Conservation (phyloP, 2,797 vertebrate genomes). For the Sebastes hubbsi region DNA sequence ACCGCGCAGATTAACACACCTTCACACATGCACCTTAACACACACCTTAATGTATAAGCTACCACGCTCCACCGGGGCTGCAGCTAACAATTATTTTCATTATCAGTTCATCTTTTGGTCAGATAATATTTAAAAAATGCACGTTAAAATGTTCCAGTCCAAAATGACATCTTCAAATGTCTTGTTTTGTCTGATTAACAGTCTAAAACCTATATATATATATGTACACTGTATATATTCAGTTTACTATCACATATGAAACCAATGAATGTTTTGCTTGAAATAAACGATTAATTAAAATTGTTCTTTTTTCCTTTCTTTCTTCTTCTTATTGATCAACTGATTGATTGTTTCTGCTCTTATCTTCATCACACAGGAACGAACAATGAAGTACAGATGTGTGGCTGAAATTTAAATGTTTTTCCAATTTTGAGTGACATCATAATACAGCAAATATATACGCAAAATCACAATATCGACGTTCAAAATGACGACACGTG, state of each 20-base stretch:
- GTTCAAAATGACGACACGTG: not conserved
- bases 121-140: not conserved
- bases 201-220: not conserved
- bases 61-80: not conserved
- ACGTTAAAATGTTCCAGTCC: rapidly evolving
- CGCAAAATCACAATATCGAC: not conserved
- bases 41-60: not conserved
- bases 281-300: not conserved
- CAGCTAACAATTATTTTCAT: not conserved
- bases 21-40: not conserved
- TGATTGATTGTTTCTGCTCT: not conserved
- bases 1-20: conserved; percentile 2
- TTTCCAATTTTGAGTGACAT: not conserved
- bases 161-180: not conserved
- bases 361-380: not conserved
- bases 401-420: not conserved
- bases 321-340: not conserved
- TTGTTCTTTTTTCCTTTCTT: no score
- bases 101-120: rapidly evolving
- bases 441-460: not conserved
- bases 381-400: not conserved
- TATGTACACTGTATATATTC: not conserved
- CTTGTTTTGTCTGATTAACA: not conserved
- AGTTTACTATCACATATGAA: not conserved
- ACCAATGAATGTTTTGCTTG: not conserved